These are phyloP conservation scores for Seladonia tumulorum DNA, from an alignment of 2,888 invertebrate species.

Conservation along the genomic window DNA sequence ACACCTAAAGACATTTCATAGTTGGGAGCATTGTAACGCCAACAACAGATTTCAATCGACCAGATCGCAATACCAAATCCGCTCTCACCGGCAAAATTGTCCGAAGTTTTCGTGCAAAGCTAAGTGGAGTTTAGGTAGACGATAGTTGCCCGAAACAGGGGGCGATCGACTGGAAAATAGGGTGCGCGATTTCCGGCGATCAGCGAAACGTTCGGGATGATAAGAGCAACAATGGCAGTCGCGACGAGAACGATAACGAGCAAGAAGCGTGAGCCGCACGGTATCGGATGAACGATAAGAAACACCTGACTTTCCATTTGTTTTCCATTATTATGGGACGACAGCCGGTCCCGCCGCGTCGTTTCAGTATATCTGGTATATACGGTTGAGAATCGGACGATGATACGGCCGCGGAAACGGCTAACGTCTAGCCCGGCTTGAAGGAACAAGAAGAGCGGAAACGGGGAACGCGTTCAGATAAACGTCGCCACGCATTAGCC, in stretches of 20 bases:
- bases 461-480: slow-evolving; percentile 41
- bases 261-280: slow-evolving; percentile 8
- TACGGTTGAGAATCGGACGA: slow-evolving; percentile 14
- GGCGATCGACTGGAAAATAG: slow-evolving; percentile 58
- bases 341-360: slow-evolving; percentile 8
- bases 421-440: slow-evolving; percentile 18
- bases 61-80: background rate
- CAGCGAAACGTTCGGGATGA: slow-evolving; percentile 45
- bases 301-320: slow-evolving; percentile 60
- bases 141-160: slow-evolving; percentile 32
- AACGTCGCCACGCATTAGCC: slow-evolving; percentile 35
- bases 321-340: slow-evolving; percentile 49
- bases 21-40: background rate
- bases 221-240: slow-evolving; percentile 37
- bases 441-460: slow-evolving; percentile 29
- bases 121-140: slow-evolving; percentile 16
- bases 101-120: background rate
- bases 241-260: slow-evolving; percentile 42
- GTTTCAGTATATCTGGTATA: slow-evolving; percentile 14
- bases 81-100: background rate
- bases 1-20: background rate
- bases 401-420: slow-evolving; percentile 23
- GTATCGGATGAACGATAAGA: slow-evolving; percentile 54
- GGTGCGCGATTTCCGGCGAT: slow-evolving; percentile 48
- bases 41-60: slow-evolving; percentile 5